Base-by-base conservation (phyloP, 1,140 invertebrate species). In the Caenorhabditis elegans region DNA sequence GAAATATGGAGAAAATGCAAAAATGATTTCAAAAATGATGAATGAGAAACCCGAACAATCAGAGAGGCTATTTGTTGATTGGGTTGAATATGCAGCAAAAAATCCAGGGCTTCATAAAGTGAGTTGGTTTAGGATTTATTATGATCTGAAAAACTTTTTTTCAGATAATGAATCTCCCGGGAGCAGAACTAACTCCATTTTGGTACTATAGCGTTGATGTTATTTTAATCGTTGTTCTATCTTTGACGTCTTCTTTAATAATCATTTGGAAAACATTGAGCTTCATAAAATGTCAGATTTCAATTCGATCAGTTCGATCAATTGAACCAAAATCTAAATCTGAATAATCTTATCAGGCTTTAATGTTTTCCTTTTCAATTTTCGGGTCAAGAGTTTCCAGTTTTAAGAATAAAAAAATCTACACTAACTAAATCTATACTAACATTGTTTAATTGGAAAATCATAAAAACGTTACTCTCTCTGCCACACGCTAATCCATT, bases 1-100 rank as follows among this genome's bases (percentile, higher is more conserved):
- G 24, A 49, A 48, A 75, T 60, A 76, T 15, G 17, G n/a, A 24
- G 55, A 22, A 10, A 49, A 53, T 39, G 77, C 77, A 24, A 49
- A 78, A 39, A 39, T 19, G 31, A 78, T 78, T n/a, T 49, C 77
- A 19, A 53, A 49, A 15, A 78, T 78, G 77, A 49, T 78, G 26
- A 17, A 19, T 2, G 77, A 51, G 17, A 39, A 53, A 31, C 77
- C 77, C 1, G 77, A 78, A 24, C 34, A 51, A 24, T 36, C 77
- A 5, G 47, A 53, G 48, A 49, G 39, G 22, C 17, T 78, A 36
- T 78, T 78, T n/a, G 17, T 78, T 3, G 77, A 78, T 19, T 49
- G 77, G 34, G 36, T 78, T 0, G 77, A 78, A 24, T 78, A 36
- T 36, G 49, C 48, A 39, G 77, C 77, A 4, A 53, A 22, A 4